Evolutionary conservation across 2,113 vertebrate genomes (phyloP).

Genomic region (Cyprinodon variegatus): DNA sequence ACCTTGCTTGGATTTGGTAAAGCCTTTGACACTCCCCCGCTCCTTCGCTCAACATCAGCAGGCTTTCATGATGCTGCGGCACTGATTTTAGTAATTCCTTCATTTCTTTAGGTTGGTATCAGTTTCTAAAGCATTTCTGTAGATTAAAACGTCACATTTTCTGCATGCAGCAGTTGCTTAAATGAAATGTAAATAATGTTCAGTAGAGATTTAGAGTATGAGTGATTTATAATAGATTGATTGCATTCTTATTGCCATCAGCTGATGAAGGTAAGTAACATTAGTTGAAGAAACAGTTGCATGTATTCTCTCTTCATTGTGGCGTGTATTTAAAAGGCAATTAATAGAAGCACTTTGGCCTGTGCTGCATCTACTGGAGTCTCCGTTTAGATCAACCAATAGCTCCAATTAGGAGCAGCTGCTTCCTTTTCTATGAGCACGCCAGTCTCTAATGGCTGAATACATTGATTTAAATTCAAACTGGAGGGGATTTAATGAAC

Average conservation of each 20-base stretch:
- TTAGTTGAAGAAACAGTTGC: constrained; percentile 47
- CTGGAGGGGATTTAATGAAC: constrained; percentile 82
- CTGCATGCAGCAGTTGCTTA: background rate
- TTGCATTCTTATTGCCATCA: constrained; percentile 21
- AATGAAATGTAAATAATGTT: background rate
- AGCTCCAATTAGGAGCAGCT: constrained; percentile 74
- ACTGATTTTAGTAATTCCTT: constrained; percentile 7
- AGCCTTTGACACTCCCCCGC: background rate
- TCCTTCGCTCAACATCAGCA: background rate
- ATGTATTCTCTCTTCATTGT: constrained; percentile 38
- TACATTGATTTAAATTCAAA: constrained; percentile 85
- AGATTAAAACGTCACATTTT: constrained; percentile 15
- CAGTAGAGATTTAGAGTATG: constrained; percentile 8
- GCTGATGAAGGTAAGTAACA: constrained; percentile 47
- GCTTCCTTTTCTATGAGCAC: constrained; percentile 66
- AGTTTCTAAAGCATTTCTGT: background rate
- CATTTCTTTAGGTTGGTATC: background rate
- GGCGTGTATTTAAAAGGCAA: constrained; percentile 68
- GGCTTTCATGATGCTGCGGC: background rate
- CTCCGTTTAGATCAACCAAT: constrained; percentile 79
- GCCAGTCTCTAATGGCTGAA: constrained; percentile 78
- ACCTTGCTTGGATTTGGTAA: background rate
- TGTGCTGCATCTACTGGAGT: constrained; percentile 69
- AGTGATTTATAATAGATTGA: constrained; percentile 24
- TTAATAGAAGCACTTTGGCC: constrained; percentile 78